These are phyloP conservation scores for Lampris incognitus DNA, from an alignment of 2,113 vertebrate species.

Conservation along the genomic window DNA sequence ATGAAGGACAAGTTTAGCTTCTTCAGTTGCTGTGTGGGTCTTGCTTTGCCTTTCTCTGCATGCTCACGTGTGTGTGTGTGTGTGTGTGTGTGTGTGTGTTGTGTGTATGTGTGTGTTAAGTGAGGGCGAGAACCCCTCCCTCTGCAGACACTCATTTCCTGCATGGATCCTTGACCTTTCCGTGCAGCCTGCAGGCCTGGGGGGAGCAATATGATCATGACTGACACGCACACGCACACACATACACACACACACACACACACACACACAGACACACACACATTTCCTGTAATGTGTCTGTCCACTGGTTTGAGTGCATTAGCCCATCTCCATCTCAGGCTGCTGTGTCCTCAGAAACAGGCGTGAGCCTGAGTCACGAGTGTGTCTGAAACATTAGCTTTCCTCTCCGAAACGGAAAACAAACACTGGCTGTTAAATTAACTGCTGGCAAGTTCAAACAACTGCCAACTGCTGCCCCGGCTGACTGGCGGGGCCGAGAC, in stretches of 20 bases:
- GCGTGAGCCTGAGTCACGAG: background rate
- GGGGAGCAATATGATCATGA: constrained; percentile 74
- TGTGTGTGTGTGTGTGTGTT: constrained; percentile 40
- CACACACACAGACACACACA: constrained; percentile 28
- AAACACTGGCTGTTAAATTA: too few species aligned
- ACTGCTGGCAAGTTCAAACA: too few species aligned
- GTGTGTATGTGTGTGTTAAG: constrained; percentile 38
- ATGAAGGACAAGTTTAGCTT: constrained; percentile 76
- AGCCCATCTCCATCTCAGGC: constrained; percentile 20
- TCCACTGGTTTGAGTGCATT: constrained; percentile 42
- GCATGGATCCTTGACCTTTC: constrained; percentile 79
- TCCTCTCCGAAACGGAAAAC: background rate
- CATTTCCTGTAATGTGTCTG: constrained; percentile 63
- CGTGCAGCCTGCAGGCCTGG: constrained; percentile 70
- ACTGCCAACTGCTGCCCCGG: too few species aligned
- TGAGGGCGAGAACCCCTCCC: constrained; percentile 16
- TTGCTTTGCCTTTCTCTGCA: constrained; percentile 30
- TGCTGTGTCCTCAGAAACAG: background rate
- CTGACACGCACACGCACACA: constrained; percentile 45
- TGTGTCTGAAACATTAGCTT: background rate
- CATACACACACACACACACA: constrained; percentile 22
- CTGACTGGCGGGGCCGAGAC: too few species aligned
- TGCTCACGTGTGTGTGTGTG: background rate
- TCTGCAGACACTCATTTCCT: constrained; percentile 83
- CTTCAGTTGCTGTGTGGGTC: constrained; percentile 41